Base-by-base conservation (phyloP, 2,113 vertebrate genomes). In the Cryptomyrus ogoouensis region DNA sequence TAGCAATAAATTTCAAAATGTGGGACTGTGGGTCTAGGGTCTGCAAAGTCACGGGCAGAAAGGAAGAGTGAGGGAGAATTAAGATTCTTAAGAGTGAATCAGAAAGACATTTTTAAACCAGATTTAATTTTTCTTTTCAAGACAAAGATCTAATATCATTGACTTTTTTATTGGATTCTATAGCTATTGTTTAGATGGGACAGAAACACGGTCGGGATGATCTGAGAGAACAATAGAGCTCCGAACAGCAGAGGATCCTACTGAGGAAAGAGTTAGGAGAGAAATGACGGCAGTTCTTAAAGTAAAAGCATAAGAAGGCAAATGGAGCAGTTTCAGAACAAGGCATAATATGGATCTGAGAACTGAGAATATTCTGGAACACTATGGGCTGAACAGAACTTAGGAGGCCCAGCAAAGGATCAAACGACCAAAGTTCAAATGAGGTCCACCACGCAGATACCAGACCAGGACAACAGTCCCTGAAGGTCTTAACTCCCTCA, bases 81-180 rank as follows among this genome's bases (percentile, higher is more conserved):
- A 24, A 42, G 24, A 47, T 47, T 49, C 83, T 83, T 85, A 85
- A 85, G 70, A 42, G 15, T 42, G 35, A 35, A 80, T 80, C 35
- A 17, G 12, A 80, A 80, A 35, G 74, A 80, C 74, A 42, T 80
- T 42, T 77, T 80, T 80, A 80, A 80, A 80, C 15, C 35, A 42
- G 62, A 80, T 39, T 80, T 42, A 17, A 80, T 80, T 80, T 80
- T 80, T 80, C 35, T 80, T 39, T 39, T 19, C 74, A 80, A 80
- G 74, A 80, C 74, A 80, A 80, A 17, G 74, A 80, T 80, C 74
- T 80, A 80, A 80, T 80, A 80, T 42, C 74, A 19, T 80, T 42
- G 74, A 80, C 15, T 80, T 80, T 19, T 80, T 80, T 80, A 42
- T 42, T 80, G 35, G 74, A 19, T 42, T 80, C 13, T 80, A 80